Evolutionary conservation across 2,113 vertebrate species (phyloP), one percentile per base, ranked within the genome.

Genomic region (Halcyon malimbica): DNA sequence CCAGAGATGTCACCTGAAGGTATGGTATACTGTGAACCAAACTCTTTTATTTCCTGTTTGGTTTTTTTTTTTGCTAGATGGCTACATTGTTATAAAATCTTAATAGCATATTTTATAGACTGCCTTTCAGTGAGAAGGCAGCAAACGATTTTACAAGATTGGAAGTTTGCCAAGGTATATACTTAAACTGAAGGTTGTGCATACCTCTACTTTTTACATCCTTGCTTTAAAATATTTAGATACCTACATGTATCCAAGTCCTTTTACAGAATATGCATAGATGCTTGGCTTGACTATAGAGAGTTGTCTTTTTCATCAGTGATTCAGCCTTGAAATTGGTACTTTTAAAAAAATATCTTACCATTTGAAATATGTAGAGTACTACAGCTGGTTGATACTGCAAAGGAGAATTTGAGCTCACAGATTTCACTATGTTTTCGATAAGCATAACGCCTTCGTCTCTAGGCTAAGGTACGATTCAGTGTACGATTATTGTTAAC

Each of bases 1-100:
- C 99, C 99, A 10, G 99, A 99, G 97, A 99, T 99, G 99, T 99
- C 98, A 86, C 98, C 98, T 84, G 97, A 97, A 63, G 99, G 99
- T 99, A 99, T 5, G 54, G 33, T 7, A 59, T 81, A 15, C 10
- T 70, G 33, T 78, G 69, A 87, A 79, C 3, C 6, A 51, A 88
- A 75, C 1, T n/a, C 9, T 35, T 51, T 65, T 42, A 23, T 67
- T 84, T 87, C 13, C 44, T 54, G 16, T 11, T 35, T 15, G 35
- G 25, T n/a, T 24, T 17, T 31, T 67, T 51, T 39, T 64, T 57
- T 73, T 91, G 33, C n/a, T 25, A 50, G 33, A 31, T 33, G 90
- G 2, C 3, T 42, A 1, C 50, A 12, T 59, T 70, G 41, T 76
- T 60, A 15, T 33, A 69, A 65, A 91, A 42, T 41, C 10, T 78